Evolutionary conservation across 2,113 vertebrate species (phyloP).

Genomic region (Channa maculata): DNA sequence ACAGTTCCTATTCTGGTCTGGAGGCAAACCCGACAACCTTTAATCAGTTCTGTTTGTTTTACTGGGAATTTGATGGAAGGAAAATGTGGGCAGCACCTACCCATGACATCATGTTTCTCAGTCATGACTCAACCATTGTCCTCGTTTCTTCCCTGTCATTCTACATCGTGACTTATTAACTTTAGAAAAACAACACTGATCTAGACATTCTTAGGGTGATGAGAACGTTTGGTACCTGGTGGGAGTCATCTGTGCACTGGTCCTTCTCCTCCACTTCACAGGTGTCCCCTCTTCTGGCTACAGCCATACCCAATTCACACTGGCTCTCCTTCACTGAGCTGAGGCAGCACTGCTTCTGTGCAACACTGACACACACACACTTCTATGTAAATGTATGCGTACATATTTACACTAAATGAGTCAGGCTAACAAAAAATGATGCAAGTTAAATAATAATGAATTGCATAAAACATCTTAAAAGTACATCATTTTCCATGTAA

Average conservation of each 20-base stretch:
- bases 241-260: slow-evolving; percentile 82
- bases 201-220: not conserved
- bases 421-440: no score
- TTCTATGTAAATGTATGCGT: no score
- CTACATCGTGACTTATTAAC: not conserved
- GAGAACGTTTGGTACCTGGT: slow-evolving; percentile 77
- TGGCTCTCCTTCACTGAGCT: slow-evolving; percentile 87
- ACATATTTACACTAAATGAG: no score
- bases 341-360: slow-evolving; percentile 90
- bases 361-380: slow-evolving; percentile 80
- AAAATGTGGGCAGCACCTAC: slow-evolving; percentile 3
- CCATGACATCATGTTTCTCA: slow-evolving; percentile 5
- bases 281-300: slow-evolving; percentile 84
- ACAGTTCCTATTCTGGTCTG: not conserved
- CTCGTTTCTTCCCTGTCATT: not conserved
- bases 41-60: slow-evolving; percentile 18
- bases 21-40: not conserved
- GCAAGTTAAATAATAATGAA: no score
- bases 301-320: slow-evolving; percentile 87
- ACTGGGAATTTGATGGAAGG: not conserved
- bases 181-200: not conserved
- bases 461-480: no score
- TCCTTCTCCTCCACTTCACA: slow-evolving; percentile 81
- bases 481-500: no score
- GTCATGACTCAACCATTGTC: not conserved